Evolutionary conservation across 2,797 vertebrate species (phyloP).

Genomic region (Anomalospiza imberbis): DNA sequence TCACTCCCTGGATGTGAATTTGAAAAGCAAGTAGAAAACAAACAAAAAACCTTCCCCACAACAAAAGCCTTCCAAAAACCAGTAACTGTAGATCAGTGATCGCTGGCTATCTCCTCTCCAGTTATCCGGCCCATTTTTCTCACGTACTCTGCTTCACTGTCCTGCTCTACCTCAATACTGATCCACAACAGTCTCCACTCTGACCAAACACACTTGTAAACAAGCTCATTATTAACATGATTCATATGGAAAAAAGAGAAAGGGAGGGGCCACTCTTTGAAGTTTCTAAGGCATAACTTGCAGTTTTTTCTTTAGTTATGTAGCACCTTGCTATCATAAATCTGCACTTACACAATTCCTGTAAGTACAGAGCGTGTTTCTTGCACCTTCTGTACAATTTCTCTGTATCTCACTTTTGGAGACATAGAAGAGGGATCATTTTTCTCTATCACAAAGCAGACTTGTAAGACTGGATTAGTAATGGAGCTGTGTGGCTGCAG

Average conservation of each 20-base stretch:
- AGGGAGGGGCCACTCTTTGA: background rate
- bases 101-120: background rate
- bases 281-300: background rate
- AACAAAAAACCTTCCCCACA: background rate
- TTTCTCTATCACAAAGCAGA: background rate
- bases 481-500: background rate
- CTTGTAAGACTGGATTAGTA: background rate
- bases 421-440: background rate
- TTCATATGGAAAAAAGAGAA: background rate
- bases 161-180: background rate
- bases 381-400: background rate
- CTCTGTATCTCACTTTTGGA: background rate
- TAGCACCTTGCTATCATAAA: background rate
- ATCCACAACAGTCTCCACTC: background rate
- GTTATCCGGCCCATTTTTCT: background rate
- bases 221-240: background rate
- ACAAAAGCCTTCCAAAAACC: background rate
- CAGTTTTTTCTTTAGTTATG: background rate
- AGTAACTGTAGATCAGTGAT: background rate
- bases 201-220: background rate
- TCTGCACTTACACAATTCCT: background rate
- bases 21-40: background rate
- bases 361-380: background rate
- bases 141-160: fast-evolving
- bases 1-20: background rate